Base-by-base conservation (phyloP, 35 echinoderm and acorn worm species). In the Ophioderma brevispina region DNA sequence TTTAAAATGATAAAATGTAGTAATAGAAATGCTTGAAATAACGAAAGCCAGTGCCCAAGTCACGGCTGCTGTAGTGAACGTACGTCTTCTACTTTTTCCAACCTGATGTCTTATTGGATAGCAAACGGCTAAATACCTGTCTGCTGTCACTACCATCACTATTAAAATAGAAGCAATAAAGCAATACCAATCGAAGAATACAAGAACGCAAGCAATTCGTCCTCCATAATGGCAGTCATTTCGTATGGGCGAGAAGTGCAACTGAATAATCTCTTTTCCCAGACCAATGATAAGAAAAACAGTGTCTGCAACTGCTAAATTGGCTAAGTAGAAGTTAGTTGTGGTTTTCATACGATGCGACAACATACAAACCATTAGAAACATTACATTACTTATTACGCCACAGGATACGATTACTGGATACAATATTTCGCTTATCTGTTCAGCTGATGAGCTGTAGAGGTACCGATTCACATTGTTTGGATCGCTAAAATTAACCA, bases 71-170 rank as follows among this genome's bases (percentile, higher is more conserved):
- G 87, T 34, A 0, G 46, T 38, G 15, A 31, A 32, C n/a, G 89
- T 92, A 15, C 89, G 40, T 15, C 31, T 35, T 30, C 40, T 70
- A 1, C 21, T 80, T 28, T 37, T 76, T 11, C 84, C 76, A 32
- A 82, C 56, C 5, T 56, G 84, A 35, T 95, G 86, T 38, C 39
- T 39, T 33, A 92, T 36, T 19, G 94, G 94, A 32, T 88, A 80
- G 38, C 89, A 95, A 34, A 95, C 81, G 23, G 94, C 94, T 64
- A 63, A 87, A 41, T 88, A 95, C 55, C 94, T 34, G 42, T 95
- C 89, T 42, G 84, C 36, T 0, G 94, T 88, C 35, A 95, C 90
- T 15, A 92, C 25, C 23, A 80, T 82, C 6, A 95, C 77, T 0
- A 87, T 76, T 52, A 88, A 85, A 31, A 89, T 76, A 23, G 94